These are phyloP conservation scores for Chionodraco myersi DNA, from an alignment of 2,113 vertebrate genomes.

Conservation along the genomic window DNA sequence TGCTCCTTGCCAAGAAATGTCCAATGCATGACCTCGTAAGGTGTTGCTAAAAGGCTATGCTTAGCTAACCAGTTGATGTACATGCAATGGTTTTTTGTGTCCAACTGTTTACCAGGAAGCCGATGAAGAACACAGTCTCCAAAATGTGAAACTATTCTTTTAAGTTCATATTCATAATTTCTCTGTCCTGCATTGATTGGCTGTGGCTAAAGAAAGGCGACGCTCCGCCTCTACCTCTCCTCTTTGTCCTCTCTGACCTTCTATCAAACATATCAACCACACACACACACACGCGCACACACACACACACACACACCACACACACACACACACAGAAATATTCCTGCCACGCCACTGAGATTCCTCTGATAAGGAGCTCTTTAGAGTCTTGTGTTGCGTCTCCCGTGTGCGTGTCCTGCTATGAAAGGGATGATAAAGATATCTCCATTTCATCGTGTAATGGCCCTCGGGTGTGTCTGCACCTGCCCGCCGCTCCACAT, in stretches of 20 bases:
- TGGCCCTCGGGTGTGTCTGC: slow-evolving; percentile 56
- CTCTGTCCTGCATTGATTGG: slow-evolving; percentile 54
- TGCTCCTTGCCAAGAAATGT: not conserved
- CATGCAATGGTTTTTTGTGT: not conserved
- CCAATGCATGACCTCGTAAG: not conserved
- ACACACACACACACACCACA: slow-evolving; percentile 22
- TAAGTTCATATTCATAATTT: slow-evolving; percentile 35
- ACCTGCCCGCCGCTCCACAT: slow-evolving; percentile 57
- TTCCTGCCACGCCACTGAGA: slow-evolving; percentile 50
- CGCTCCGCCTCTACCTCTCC: slow-evolving; percentile 49
- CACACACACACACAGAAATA: slow-evolving; percentile 23
- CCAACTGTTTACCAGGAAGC: not conserved
- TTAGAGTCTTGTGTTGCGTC: slow-evolving; percentile 57
- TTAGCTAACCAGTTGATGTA: not conserved
- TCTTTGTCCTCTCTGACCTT: slow-evolving; percentile 77
- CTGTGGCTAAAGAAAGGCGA: slow-evolving; percentile 52
- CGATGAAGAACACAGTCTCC: not conserved
- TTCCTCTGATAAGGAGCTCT: slow-evolving; percentile 64
- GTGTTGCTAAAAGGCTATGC: not conserved
- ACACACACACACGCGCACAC: not conserved
- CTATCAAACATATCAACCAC: slow-evolving; percentile 66
- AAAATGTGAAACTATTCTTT: slow-evolving; percentile 29
- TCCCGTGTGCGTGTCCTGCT: slow-evolving; percentile 58
- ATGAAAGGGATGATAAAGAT: slow-evolving; percentile 68
- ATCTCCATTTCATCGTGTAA: slow-evolving; percentile 56